Base-by-base conservation (phyloP, 2,113 vertebrate species). In the Hystrix brachyura region DNA sequence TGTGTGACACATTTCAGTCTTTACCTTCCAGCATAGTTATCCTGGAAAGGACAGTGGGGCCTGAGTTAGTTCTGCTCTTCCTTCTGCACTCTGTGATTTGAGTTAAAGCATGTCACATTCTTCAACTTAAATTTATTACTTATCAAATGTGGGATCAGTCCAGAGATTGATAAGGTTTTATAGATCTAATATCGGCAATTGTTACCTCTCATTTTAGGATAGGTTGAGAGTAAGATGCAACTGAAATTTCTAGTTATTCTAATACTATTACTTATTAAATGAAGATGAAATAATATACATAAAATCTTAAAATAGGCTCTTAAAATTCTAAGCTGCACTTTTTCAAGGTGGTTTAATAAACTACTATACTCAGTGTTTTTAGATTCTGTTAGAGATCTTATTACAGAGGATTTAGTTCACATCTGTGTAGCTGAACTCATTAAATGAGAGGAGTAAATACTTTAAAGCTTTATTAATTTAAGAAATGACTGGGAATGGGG, bases 391-490 rank as follows among this genome's bases (percentile, higher is more conserved):
- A 62, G 4, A 17, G 3, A 80, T 53, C 8, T 48, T 86, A 72
- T 94, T 90, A 87, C 8, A 6, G 87, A 83, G 55, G 69, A 27
- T 34, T 90, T 7, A 48, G 2, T 76, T 86, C 89, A 34, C 13
- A 94, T 95, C 19, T 72, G 8, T 95, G 59, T 72, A 55, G 19
- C 21, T 78, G 34, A 79, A 92, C 60, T 92, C 69, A 81, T 91
- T 83, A 74, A 59, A 29, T 53, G 23, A 95, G 17, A 93, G 48
- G 14, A 67, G 4, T 67, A 87, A 90, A 91, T 69, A 48, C 57
- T 91, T 74, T 79, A 89, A 93, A 85, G 9, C 69, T 25, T 78
- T 46, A 94, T 93, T 86, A 57, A 92, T 32, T 34, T 34, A 89
- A 84, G 32, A 69, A 90, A 85, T 55, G 6, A 4, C 9, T 25